A percentile compares a stretch with the other conserved stretches of the same genome.
These are phyloP conservation scores for Cylloceria caligata DNA, from an alignment of 2,888 invertebrate genomes.

Conservation along the genomic window DNA sequence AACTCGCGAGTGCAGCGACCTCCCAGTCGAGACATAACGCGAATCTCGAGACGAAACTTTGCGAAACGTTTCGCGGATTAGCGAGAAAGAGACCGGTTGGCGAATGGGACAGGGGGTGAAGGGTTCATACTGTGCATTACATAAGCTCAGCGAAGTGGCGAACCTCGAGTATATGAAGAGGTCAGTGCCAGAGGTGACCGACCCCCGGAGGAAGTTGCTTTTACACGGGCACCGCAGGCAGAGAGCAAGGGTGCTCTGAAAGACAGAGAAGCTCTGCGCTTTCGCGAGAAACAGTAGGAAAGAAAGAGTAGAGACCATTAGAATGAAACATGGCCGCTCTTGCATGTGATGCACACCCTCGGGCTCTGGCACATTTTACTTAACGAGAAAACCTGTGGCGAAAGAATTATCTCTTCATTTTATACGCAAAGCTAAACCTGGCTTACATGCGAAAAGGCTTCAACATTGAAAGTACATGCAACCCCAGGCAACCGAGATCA, in stretches of 20 bases:
- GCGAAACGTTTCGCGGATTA: constrained; percentile 72
- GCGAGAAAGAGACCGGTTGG: constrained; percentile 54
- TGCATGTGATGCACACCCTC: constrained; percentile 47
- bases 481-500: background rate
- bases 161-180: constrained; percentile 43
- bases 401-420: constrained; percentile 59
- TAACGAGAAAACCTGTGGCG: constrained; percentile 56
- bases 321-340: constrained; percentile 60
- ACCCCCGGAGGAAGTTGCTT: constrained; percentile 54
- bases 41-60: constrained; percentile 62
- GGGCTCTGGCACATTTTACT: constrained; percentile 53
- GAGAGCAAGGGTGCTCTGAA: constrained; percentile 24
- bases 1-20: constrained; percentile 32
- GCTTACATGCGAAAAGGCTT: constrained; percentile 14
- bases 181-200: constrained; percentile 63
- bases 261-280: constrained; percentile 48
- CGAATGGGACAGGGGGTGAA: constrained; percentile 3
- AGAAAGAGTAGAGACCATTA: constrained; percentile 61
- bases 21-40: constrained; percentile 48
- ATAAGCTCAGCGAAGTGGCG: constrained; percentile 33
- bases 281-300: constrained; percentile 39
- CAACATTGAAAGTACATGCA: background rate
- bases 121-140: constrained; percentile 37
- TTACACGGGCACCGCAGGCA: constrained; percentile 6
- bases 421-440: constrained; percentile 2